These are phyloP conservation scores for Spatulosminthurus flaviceps DNA, from an alignment of 2,888 invertebrate genomes.

Conservation along the genomic window DNA sequence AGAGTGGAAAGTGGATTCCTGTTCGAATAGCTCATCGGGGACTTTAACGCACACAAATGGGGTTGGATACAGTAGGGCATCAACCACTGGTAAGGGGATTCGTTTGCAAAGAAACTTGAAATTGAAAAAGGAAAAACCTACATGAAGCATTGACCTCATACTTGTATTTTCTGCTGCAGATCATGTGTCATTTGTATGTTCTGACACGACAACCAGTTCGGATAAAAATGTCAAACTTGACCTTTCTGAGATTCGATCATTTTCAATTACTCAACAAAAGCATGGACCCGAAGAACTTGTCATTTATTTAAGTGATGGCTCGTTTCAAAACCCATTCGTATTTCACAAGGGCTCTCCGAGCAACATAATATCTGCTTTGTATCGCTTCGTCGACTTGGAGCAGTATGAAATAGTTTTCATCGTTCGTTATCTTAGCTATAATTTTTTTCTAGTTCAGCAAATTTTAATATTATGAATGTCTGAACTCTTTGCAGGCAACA, in stretches of 20 bases:
- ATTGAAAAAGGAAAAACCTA: no score
- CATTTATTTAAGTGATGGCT: conserved; percentile 77
- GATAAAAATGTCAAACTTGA: conserved; percentile 57
- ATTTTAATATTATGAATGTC: neutral
- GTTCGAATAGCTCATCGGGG: conserved; percentile 34
- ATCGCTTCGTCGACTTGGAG: conserved; percentile 71
- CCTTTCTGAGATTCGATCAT: conserved; percentile 61
- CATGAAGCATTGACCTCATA: no score
- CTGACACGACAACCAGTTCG: conserved; percentile 5
- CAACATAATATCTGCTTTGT: conserved; percentile 72
- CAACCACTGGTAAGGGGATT: conserved; percentile 40
- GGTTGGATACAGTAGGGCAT: conserved; percentile 58
- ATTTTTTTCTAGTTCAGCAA: no score
- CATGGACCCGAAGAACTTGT: conserved; percentile 67
- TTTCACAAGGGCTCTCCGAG: conserved; percentile 90
- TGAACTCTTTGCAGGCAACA: conserved; percentile 27
- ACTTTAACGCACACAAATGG: conserved; percentile 49
- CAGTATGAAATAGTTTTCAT: conserved; percentile 68
- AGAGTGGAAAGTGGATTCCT: conserved; percentile 85
- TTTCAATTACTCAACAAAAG: conserved; percentile 54
- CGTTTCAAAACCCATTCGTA: conserved; percentile 81
- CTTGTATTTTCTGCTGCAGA: conserved; percentile 24
- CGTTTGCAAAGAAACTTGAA: no score
- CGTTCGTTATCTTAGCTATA: no score
- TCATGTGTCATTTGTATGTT: conserved; percentile 31